Base-by-base conservation (phyloP, 2,888 invertebrate species). In the Habrosyne pyritoides region DNA sequence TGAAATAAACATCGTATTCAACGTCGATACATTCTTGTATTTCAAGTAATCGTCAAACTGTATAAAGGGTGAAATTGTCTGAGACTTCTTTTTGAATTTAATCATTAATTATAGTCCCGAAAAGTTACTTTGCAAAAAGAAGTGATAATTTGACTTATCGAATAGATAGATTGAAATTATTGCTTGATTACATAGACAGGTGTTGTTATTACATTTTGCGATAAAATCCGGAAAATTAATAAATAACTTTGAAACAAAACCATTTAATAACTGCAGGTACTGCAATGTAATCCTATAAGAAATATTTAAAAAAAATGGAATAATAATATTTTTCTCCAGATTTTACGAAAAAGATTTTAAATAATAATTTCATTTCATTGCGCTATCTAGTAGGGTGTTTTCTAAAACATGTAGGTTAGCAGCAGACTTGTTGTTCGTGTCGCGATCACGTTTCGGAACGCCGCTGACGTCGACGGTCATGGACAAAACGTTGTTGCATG, bases 391-490 rank as follows among this genome's bases (percentile, higher is more conserved):
- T 33, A n/a, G 33, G 6, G 33, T 53, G 36, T 52, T 52, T 49
- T 54, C 54, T 52, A 54, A 52, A 54, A 47, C 26, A 53, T 59
- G 59, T 55, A 53, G 48, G 59, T 55, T 55, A 59, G 48, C 49
- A 42, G 42, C 18, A 18, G 53, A 53, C 22, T 28, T 52, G 52
- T 28, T 48, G 53, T 58, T 47, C 33, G 42, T 21, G 30, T 24
- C 42, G 53, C 56, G 56, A 54, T 53, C 63, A 57, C 28, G 28
- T 49, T 51, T 53, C 52, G 60, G 57, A 62, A 64, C 61, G 57
- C 60, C 60, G 58, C 42, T 28, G 46, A 36, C 46, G 24, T 24
- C 36, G 18, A 47, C 33, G 52, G 55, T 54, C 55, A 53, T 51
- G 57, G 53, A 30, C 53, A 28, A 6, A n/a, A 8, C 42, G 42